Evolutionary conservation across 2,888 invertebrate species (phyloP), one percentile per base, ranked within the genome.

Genomic region (Drosophila peninsularis): DNA sequence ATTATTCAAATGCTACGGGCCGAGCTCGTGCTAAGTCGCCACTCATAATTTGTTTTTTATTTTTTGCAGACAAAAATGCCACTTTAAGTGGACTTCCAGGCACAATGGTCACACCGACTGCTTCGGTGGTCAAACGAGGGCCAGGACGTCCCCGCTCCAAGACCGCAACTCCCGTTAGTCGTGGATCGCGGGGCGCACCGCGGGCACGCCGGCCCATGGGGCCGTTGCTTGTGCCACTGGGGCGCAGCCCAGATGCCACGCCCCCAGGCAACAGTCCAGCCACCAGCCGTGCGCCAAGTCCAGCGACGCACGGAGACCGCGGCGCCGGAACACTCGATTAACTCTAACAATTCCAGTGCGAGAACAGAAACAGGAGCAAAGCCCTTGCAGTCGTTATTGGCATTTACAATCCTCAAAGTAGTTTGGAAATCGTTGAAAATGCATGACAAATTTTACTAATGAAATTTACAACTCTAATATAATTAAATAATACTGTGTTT

Each of bases 61-160:
- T 37, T 37, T 34, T 75, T 65, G 42, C 79, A 76, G 76, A 70
- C 17, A 21, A 58, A 34, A 62, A 73, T 63, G n/a, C 47, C 39
- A 45, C 11, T n/a, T 37, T 36, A 27, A 36, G 63, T 49, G 69
- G 57, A 34, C 24, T 61, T 42, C n/a, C 45, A 44, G 14, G 75
- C 30, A 27, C 75, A 17, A 74, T 74, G 47, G 58, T 47, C 11
- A 82, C 88, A 13, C 79, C 88, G 7, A 66, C 87, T 11, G 76
- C 82, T 1, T 79, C 90, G n/a, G 60, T 87, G 1, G 89, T 94
- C 27, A 94, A 95, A 61, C 92, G 95, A 49, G 95, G 95, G 19
- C 95, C 96, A 0, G 95, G 96, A 10, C 92, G 96, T 66, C 95
- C 96, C 0, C 93, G 96, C 3, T 91, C 95, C 13, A 94, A 95